These are phyloP conservation scores for Channa striata DNA, from an alignment of 2,797 vertebrate species.

Conservation along the genomic window DNA sequence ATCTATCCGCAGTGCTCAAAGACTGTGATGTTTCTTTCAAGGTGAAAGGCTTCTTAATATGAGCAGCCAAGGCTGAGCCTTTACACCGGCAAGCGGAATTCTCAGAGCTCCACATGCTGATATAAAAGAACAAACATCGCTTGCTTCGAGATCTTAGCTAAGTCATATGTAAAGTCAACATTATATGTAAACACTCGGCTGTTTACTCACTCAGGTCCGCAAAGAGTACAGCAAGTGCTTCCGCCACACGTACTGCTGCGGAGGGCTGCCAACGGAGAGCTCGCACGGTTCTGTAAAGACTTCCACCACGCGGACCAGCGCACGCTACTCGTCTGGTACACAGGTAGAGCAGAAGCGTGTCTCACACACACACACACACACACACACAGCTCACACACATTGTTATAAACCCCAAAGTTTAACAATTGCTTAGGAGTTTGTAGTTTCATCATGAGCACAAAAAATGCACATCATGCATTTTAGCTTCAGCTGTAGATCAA, in stretches of 20 bases:
- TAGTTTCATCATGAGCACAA: conserved; percentile 17
- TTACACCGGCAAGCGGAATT: conserved; percentile 9
- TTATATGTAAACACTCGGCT: conserved; percentile 48
- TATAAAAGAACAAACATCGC: conserved; percentile 58
- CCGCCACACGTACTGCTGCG: conserved; percentile 96
- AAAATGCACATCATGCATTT: conserved; percentile 39
- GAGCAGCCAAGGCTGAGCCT: conserved; percentile 12
- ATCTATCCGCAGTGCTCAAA: not conserved
- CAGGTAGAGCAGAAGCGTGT: conserved; percentile 87
- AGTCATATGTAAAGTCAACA: conserved; percentile 69
- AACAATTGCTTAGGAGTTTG: conserved; percentile 21
- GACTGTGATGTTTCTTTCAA: conserved; percentile 9
- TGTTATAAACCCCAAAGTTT: conserved; percentile 4
- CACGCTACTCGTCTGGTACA: conserved; percentile 97
- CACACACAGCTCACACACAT: conserved; percentile 10
- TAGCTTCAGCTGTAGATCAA: conserved; percentile 46
- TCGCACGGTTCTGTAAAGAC: conserved; percentile 96
- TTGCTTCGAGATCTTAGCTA: conserved; percentile 33
- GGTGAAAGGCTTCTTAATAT: conserved; percentile 41
- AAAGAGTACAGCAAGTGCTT: conserved; percentile 99
- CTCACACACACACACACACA: not conserved
- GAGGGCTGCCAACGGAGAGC: conserved; percentile 93
- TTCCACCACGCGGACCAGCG: conserved; percentile 94
- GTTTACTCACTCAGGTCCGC: conserved; percentile 88
- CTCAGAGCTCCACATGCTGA: conserved; percentile 37